phyloP scores from a whole-genome alignment of 2,888 invertebrate genomes.

The Bimastos eiseni region DNA sequence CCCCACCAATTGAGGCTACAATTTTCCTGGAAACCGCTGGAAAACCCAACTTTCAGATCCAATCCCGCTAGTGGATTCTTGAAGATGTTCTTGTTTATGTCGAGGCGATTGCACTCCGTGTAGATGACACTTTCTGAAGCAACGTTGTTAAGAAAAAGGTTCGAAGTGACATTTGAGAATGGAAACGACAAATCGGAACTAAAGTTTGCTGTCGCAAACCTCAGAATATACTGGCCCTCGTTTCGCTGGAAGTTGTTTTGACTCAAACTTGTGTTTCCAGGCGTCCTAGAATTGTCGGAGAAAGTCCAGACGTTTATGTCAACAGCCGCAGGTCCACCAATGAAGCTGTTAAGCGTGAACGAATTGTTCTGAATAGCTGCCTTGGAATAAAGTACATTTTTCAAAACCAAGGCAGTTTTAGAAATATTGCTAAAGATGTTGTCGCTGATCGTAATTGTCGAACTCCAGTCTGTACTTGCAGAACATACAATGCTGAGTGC shows the following conservation, averaged over 20 bases:
- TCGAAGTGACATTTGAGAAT: constrained; percentile 18
- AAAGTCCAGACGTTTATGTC: neutral
- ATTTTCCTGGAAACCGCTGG: constrained; percentile 24
- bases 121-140: constrained; percentile 20
- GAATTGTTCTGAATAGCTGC: constrained; percentile 27
- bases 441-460: constrained; percentile 5
- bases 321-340: neutral
- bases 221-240: constrained; percentile 24
- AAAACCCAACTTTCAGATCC: constrained; percentile 30
- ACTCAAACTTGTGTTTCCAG: constrained; percentile 15
- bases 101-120: constrained; percentile 1
- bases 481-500: neutral
- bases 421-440: constrained; percentile 28
- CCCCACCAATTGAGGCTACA: constrained; percentile 38
- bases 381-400: constrained; percentile 8
- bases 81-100: constrained; percentile 32
- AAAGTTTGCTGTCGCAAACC: neutral
- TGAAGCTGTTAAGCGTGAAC: constrained; percentile 28
- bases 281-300: neutral
- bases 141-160: constrained; percentile 30
- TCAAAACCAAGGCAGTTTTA: constrained; percentile 24
- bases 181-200: neutral
- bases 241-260: constrained; percentile 31
- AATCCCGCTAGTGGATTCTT: constrained; percentile 28
- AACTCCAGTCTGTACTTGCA: neutral